phyloP scores from a whole-genome alignment of 2,888 invertebrate genomes.

The Lapara coniferarum region DNA sequence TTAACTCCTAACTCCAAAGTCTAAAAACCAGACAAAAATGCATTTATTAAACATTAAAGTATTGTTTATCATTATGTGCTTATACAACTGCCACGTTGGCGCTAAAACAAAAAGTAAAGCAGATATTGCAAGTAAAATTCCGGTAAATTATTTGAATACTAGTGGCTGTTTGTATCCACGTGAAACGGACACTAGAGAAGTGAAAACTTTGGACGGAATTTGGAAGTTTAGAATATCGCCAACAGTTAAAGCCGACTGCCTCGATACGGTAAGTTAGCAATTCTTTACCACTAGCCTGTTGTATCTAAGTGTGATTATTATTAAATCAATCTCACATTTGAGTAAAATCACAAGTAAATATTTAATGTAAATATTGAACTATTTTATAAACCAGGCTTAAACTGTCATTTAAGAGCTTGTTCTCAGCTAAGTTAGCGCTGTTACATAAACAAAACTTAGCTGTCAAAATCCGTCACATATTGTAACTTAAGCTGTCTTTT shows the following conservation, averaged over 20 bases:
- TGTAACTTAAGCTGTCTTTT: too few species aligned
- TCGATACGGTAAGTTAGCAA: not conserved
- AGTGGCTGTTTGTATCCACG: not conserved
- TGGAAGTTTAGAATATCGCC: not conserved
- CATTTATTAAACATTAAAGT: not conserved
- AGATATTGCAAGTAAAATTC: not conserved
- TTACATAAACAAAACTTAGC: too few species aligned
- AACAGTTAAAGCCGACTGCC: not conserved
- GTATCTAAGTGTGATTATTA: not conserved
- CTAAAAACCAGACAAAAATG: not conserved
- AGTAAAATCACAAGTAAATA: too few species aligned
- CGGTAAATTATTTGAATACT: not conserved
- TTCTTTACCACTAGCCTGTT: not conserved
- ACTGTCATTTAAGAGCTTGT: too few species aligned
- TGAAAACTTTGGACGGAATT: not conserved
- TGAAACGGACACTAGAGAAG: slow-evolving; percentile 1
- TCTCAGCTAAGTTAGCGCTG: too few species aligned
- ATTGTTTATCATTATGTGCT: not conserved
- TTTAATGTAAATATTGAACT: too few species aligned
- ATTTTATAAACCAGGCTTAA: too few species aligned
- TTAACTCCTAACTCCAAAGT: not conserved
- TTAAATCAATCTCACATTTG: too few species aligned
- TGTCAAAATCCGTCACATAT: too few species aligned
- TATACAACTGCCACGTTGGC: not conserved
- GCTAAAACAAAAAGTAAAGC: not conserved